Conservation (phyloP, 2,888 invertebrate species). For the Pyrrhia umbra region DNA sequence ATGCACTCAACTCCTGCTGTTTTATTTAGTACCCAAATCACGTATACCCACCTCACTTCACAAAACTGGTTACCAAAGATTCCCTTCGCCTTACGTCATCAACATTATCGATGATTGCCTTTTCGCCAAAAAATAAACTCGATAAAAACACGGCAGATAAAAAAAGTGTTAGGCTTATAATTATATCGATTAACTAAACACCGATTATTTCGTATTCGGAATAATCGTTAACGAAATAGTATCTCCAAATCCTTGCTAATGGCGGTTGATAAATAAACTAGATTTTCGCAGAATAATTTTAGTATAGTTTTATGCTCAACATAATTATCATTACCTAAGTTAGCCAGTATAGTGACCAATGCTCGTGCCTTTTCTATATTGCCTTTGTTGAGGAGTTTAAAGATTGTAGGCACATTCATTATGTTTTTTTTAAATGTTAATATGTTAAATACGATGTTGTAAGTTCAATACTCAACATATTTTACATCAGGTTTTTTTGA, state of each 20-base stretch:
- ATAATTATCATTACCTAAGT: constrained; percentile 6
- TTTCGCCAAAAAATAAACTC: constrained; percentile 8
- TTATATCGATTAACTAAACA: constrained; percentile 19
- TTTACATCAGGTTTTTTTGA: no score
- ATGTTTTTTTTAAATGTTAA: no score
- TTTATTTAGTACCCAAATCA: constrained; percentile 54
- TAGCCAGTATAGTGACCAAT: neutral
- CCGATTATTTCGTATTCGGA: constrained; percentile 11
- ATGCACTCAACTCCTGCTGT: constrained; percentile 48
- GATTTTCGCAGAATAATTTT: constrained; percentile 41
- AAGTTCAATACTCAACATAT: no score
- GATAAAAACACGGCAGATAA: neutral
- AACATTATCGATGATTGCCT: constrained; percentile 4
- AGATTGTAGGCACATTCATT: no score
- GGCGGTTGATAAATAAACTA: constrained; percentile 38
- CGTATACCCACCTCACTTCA: constrained; percentile 12
- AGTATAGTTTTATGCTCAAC: constrained; percentile 37
- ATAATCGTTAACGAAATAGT: constrained; percentile 40
- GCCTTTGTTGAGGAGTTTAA: no score
- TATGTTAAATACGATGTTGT: no score
- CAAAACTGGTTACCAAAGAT: constrained; percentile 56
- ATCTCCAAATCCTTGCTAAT: constrained; percentile 44
- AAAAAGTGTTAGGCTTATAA: constrained; percentile 15
- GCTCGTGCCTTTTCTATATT: neutral
- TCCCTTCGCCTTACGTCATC: constrained; percentile 56